A percentile compares a stretch with the other conserved stretches of the same genome.
These are phyloP conservation scores for Caranx ignobilis DNA, from an alignment of 2,113 vertebrate genomes.

Conservation along the genomic window DNA sequence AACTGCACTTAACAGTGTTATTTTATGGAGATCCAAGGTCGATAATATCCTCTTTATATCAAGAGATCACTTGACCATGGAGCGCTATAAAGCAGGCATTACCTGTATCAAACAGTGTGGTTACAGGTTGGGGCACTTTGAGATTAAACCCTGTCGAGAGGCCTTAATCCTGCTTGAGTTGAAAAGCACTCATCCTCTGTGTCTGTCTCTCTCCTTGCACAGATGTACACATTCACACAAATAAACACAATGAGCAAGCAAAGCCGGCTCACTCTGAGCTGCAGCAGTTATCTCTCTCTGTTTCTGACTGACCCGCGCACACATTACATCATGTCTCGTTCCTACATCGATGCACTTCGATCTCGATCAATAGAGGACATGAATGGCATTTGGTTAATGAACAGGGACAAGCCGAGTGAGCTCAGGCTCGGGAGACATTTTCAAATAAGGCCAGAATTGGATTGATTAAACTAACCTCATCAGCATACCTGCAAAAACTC, in stretches of 20 bases:
- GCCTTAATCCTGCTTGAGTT: constrained; percentile 53
- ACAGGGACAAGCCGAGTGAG: constrained; percentile 19
- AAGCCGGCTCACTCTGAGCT: constrained; percentile 23
- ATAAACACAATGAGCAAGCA: constrained; percentile 46
- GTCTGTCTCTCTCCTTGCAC: constrained; percentile 13
- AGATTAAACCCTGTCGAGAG: constrained; percentile 43
- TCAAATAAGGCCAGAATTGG: constrained; percentile 27
- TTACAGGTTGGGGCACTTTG: constrained; percentile 32
- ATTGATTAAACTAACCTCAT: constrained; percentile 34
- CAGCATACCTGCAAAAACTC: constrained; percentile 24
- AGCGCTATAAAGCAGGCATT: constrained; percentile 23
- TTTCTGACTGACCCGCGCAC: constrained; percentile 1
- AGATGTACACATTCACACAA: background rate
- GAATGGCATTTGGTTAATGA: constrained; percentile 61
- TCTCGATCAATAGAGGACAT: constrained; percentile 31
- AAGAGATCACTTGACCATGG: background rate
- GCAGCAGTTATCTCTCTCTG: constrained; percentile 46
- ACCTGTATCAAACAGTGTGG: constrained; percentile 43
- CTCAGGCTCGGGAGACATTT: constrained; percentile 22
- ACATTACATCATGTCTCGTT: constrained; percentile 48
- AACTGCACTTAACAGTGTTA: background rate
- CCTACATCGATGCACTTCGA: constrained; percentile 50
- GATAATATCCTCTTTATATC: background rate
- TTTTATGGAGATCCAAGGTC: background rate
- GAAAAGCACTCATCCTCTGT: constrained; percentile 39